Percentiles rank a stretch among this genome's conserved stretches.
Evolutionary conservation across 2,113 vertebrate genomes (phyloP).

Genomic region (Panthera tigris): DNA sequence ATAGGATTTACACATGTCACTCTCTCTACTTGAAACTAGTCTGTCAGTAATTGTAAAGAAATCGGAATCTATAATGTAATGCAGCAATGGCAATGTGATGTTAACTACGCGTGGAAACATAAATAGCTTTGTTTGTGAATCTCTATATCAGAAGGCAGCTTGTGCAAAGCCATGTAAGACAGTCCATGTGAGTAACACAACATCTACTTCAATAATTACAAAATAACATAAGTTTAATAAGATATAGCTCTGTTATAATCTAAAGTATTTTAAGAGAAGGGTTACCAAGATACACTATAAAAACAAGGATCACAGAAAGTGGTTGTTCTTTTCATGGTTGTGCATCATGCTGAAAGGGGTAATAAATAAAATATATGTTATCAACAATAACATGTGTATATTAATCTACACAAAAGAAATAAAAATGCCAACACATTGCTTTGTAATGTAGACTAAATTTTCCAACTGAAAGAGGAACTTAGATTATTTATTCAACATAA

Average conservation of each 20-base stretch:
- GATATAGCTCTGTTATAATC: background rate
- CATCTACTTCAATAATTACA: background rate
- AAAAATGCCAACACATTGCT: background rate
- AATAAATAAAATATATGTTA: background rate
- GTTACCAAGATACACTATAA: background rate
- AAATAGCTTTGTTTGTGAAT: background rate
- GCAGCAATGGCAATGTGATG: background rate
- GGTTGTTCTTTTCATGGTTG: background rate
- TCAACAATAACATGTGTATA: background rate
- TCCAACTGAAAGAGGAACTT: background rate
- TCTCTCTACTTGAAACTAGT: background rate
- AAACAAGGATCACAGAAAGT: background rate
- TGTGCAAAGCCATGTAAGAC: background rate
- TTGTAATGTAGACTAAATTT: background rate
- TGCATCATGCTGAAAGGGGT: background rate
- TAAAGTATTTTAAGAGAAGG: background rate
- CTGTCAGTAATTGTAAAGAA: background rate
- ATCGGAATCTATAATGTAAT: background rate
- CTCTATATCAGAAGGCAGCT: background rate
- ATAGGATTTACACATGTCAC: background rate
- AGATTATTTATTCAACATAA: slow-evolving; percentile 44
- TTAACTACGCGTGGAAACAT: background rate
- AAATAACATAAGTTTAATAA: background rate
- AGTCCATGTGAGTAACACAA: background rate
- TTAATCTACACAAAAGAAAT: background rate